These are phyloP conservation scores for Drosophila prolongata DNA, from an alignment of 2,888 invertebrate genomes.

Conservation along the genomic window DNA sequence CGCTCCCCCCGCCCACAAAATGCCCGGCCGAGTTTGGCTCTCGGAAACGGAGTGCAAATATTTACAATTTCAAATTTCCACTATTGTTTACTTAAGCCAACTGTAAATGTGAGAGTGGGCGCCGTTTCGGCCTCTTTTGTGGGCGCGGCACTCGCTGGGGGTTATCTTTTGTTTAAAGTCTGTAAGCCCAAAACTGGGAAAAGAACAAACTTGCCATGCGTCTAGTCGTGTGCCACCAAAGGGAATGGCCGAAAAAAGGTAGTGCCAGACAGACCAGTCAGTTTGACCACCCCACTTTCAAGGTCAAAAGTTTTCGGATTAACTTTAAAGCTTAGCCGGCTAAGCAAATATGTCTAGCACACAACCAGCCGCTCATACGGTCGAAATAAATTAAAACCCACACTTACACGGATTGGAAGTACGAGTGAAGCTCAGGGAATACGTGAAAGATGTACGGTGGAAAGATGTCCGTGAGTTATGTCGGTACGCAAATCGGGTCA, in stretches of 20 bases:
- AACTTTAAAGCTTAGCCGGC: slow-evolving; percentile 44
- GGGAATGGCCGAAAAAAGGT: slow-evolving; percentile 6
- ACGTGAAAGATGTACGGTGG: background rate
- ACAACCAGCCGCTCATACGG: slow-evolving; percentile 18
- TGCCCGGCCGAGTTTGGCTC: slow-evolving; percentile 19
- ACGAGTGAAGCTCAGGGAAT: slow-evolving; percentile 1
- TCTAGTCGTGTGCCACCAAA: slow-evolving; percentile 2
- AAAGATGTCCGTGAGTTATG: too few species aligned
- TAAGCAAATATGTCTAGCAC: slow-evolving; percentile 56
- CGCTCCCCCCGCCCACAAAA: background rate
- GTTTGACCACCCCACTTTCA: slow-evolving; percentile 17
- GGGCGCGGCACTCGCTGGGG: slow-evolving; percentile 1
- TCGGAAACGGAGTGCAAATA: slow-evolving; percentile 62
- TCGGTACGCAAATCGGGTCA: too few species aligned
- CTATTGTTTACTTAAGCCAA: slow-evolving; percentile 64
- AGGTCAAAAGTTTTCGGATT: slow-evolving; percentile 40
- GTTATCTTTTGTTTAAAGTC: slow-evolving; percentile 61
- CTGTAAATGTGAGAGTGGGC: slow-evolving; percentile 21
- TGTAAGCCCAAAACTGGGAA: slow-evolving; percentile 56
- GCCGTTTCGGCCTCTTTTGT: slow-evolving; percentile 4
- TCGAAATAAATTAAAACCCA: slow-evolving; percentile 9
- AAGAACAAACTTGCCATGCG: slow-evolving; percentile 36
- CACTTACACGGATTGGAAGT: background rate
- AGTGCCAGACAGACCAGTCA: slow-evolving; percentile 24
- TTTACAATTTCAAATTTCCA: slow-evolving; percentile 77